Base-by-base conservation (phyloP, 2,113 vertebrate species). In the Smithornis capensis region DNA sequence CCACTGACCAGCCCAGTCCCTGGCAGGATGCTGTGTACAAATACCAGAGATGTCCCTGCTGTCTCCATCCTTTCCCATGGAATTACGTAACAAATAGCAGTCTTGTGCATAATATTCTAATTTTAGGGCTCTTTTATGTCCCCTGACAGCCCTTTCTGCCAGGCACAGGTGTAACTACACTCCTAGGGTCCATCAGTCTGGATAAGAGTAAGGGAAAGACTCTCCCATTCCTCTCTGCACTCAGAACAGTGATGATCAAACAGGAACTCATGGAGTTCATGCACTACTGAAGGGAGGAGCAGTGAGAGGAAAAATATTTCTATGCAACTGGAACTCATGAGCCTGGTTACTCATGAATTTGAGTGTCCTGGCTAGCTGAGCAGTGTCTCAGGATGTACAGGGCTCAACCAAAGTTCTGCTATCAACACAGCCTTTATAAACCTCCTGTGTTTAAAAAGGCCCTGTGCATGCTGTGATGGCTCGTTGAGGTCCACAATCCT, bases 21-120 rank as follows among this genome's bases (percentile, higher is more conserved):
- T 86, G 93, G 76, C 88, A 96, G 64, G 76, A 75, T 78, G 56
- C 49, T 95, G 55, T 31, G 56, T 75, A 81, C 60, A 83, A 89
- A 92, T 70, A 62, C 79, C 90, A 96, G 44, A 94, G 82, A 74
- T 59, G 33, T 90, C 40, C 28, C 67, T 8, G 31, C 47, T 53
- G 56, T 47, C 76, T 70, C 92, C 78, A 65, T 50, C 31, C 40
- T 60, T 19, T 78, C 68, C 64, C 65, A 63, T 0, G 8, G 59
- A 90, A 90, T n/a, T 74, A 52, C 85, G 71, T 53, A 83, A 68
- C 60, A 78, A 94, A 95, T 52, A 93, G 50, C 79, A 88, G n/a
- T 13, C 63, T 56, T 45, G 37, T 81, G 79, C 70, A 74, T 59
- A 97, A 60, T 83, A 88, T 55, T 73, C 67, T 92, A 84, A 91